Conservation (phyloP, 2,113 vertebrate species). For the Turnix velox region DNA sequence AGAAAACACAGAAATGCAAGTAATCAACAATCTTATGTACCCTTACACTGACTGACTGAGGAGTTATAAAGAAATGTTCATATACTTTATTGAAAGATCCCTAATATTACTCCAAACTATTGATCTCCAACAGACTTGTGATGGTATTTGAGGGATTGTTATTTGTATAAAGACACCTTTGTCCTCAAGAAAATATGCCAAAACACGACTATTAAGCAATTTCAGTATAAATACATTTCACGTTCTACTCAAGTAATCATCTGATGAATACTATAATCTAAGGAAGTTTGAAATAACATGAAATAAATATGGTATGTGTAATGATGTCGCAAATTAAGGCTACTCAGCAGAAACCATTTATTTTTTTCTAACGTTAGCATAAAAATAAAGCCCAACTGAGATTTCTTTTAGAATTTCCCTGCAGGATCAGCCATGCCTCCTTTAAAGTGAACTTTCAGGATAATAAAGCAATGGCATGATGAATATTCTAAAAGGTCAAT, state of each 20-base stretch:
- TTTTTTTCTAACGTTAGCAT: slow-evolving; percentile 36
- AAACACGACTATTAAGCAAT: slow-evolving; percentile 46
- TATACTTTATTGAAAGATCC: not conserved
- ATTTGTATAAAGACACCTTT: slow-evolving; percentile 32
- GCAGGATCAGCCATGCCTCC: slow-evolving; percentile 6
- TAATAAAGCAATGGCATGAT: slow-evolving; percentile 46
- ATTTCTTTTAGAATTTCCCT: not conserved
- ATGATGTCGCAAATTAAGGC: slow-evolving; percentile 24
- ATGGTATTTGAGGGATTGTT: slow-evolving; percentile 9
- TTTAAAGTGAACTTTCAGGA: slow-evolving; percentile 57
- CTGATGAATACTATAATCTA: slow-evolving; percentile 20
- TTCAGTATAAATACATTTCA: not conserved
- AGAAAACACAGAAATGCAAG: not conserved
- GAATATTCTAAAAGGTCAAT: slow-evolving; percentile 72
- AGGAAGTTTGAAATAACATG: slow-evolving; percentile 27
- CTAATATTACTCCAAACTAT: not conserved
- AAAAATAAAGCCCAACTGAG: slow-evolving; percentile 47
- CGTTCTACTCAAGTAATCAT: not conserved
- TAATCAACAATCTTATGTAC: not conserved
- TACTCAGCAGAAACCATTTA: slow-evolving; percentile 20
- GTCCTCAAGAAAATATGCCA: slow-evolving; percentile 47
- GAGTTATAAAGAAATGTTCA: not conserved
- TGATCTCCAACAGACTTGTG: not conserved
- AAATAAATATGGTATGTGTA: slow-evolving; percentile 29
- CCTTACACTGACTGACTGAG: not conserved